A percentile compares a stretch with the other conserved stretches of the same genome.
Conservation (phyloP, 2,888 invertebrate species). For the Coelogynopora nodosa region DNA sequence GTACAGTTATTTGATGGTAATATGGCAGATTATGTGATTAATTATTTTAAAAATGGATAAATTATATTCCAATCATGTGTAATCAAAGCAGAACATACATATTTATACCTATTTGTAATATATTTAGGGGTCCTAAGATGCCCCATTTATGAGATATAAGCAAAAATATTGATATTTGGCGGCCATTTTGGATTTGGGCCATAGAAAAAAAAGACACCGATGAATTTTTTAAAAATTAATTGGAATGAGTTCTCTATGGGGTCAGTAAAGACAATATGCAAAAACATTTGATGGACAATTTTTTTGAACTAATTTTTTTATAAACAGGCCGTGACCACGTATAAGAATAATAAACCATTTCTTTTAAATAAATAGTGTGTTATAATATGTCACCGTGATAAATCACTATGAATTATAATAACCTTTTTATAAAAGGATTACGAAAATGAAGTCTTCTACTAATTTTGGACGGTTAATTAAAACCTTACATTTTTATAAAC, state of each 20-base stretch:
- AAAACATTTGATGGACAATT: constrained; percentile 31
- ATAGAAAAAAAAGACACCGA: constrained; percentile 24
- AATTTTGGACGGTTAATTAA: too few relatives aligned
- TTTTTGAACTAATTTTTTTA: neutral
- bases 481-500: too few relatives aligned
- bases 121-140: constrained; percentile 31
- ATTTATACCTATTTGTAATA: constrained; percentile 29
- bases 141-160: constrained; percentile 31
- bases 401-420: too few relatives aligned
- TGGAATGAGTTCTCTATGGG: constrained; percentile 29
- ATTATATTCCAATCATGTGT: constrained; percentile 25
- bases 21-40: constrained; percentile 17
- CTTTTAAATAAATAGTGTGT: too few relatives aligned
- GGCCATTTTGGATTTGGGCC: constrained; percentile 27
- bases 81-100: constrained; percentile 31
- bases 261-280: constrained; percentile 23
- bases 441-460: too few relatives aligned
- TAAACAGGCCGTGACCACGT: neutral
- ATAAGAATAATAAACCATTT: too few relatives aligned
- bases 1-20: constrained; percentile 27
- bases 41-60: constrained; percentile 26
- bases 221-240: neutral
- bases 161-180: constrained; percentile 28
- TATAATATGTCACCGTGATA: too few relatives aligned
- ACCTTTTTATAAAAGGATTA: too few relatives aligned